These are phyloP conservation scores for Stenchaetothrips biformis DNA, from an alignment of 2,888 invertebrate genomes.

Conservation along the genomic window DNA sequence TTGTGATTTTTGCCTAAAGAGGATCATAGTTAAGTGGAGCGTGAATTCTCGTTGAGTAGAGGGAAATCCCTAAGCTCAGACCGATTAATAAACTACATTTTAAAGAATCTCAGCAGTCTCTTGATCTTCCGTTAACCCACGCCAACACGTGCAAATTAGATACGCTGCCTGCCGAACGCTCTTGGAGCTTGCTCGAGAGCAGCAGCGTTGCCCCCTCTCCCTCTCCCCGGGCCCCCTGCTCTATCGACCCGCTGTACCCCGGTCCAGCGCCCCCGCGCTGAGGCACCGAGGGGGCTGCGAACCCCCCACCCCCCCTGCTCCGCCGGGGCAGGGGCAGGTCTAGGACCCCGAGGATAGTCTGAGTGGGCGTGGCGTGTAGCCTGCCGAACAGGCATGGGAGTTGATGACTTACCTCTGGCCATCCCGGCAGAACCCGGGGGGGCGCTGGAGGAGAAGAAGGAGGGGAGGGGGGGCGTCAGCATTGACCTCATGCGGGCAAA, in stretches of 20 bases:
- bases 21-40: too few species aligned
- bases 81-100: too few species aligned
- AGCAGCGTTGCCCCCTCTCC: background rate
- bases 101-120: too few species aligned
- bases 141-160: too few species aligned
- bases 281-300: background rate
- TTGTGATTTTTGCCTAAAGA: too few species aligned
- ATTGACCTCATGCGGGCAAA: too few species aligned
- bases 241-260: background rate
- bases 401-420: constrained; percentile 19
- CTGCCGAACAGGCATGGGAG: background rate
- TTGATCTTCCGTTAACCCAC: too few species aligned
- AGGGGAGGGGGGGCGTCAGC: too few species aligned
- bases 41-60: too few species aligned
- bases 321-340: background rate
- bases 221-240: background rate
- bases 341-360: too few species aligned
- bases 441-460: too few species aligned
- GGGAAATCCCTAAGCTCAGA: too few species aligned
- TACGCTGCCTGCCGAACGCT: background rate
- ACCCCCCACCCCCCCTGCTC: background rate
- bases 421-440: background rate
- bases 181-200: background rate
- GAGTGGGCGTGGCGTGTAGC: background rate
- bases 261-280: background rate